phyloP scores from a whole-genome alignment of 2,888 invertebrate species.

The Adineta ricciae region DNA sequence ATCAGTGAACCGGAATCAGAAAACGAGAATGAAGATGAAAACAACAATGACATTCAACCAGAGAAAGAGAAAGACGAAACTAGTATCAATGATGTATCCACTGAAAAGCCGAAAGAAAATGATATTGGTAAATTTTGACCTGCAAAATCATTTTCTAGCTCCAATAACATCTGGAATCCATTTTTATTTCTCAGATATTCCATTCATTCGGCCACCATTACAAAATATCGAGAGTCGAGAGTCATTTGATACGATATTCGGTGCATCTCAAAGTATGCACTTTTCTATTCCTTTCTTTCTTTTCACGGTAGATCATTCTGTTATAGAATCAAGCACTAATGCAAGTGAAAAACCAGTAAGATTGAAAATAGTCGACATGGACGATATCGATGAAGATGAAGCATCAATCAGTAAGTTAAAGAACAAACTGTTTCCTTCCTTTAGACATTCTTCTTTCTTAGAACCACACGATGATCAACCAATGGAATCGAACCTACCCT shows the following conservation, averaged over 20 bases:
- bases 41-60: background rate
- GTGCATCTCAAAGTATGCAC: background rate
- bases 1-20: background rate
- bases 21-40: background rate
- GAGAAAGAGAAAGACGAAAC: background rate
- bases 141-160: background rate
- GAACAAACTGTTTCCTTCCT: too few relatives aligned
- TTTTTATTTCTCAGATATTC: background rate
- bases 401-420: background rate
- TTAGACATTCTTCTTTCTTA: background rate
- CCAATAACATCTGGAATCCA: background rate
- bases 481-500: background rate
- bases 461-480: too few relatives aligned
- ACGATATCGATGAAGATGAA: background rate
- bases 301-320: background rate
- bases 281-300: background rate
- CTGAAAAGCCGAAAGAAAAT: background rate
- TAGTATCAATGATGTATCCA: too few relatives aligned
- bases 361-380: slow-evolving; percentile 11
- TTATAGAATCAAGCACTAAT: background rate
- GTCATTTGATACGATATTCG: background rate
- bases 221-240: background rate
- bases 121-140: background rate
- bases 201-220: slow-evolving; percentile 10
- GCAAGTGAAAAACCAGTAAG: background rate